Percentiles rank a stretch among this genome's conserved stretches.
Evolutionary conservation across 2,113 vertebrate genomes (phyloP).

Genomic region (Pelusios castaneus): DNA sequence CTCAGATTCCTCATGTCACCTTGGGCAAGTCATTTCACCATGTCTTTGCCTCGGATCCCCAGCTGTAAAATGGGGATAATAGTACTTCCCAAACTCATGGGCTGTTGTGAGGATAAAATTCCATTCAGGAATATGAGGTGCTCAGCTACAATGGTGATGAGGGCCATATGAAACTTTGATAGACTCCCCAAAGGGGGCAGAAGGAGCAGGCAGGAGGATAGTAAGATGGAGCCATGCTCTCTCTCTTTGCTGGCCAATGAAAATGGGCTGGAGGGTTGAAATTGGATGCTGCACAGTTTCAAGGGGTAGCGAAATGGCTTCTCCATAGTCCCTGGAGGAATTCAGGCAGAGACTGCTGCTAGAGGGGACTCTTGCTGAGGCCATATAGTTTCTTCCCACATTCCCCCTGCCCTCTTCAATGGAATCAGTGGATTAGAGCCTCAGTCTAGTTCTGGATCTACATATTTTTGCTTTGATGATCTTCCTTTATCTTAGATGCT

Average conservation of each 20-base stretch:
- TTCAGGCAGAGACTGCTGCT: not conserved
- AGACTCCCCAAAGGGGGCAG: not conserved
- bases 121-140: not conserved
- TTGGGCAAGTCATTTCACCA: not conserved
- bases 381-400: not conserved
- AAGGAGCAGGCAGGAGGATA: not conserved
- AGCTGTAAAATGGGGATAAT: not conserved
- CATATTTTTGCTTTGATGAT: constrained; percentile 37
- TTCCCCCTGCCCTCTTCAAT: not conserved
- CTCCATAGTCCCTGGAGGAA: not conserved
- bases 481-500: constrained; percentile 8
- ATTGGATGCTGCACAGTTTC: not conserved
- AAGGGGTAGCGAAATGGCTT: not conserved
- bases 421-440: not conserved
- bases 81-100: not conserved
- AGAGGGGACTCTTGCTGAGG: not conserved
- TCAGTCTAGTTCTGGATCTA: not conserved
- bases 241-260: not conserved
- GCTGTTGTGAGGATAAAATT: not conserved
- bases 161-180: fast-evolving
- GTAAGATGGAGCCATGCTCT: not conserved
- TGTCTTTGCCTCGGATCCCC: not conserved
- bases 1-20: not conserved
- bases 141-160: not conserved
- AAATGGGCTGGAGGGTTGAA: not conserved